Conservation (phyloP, 2,888 invertebrate genomes). For the Drosophila birchii region DNA sequence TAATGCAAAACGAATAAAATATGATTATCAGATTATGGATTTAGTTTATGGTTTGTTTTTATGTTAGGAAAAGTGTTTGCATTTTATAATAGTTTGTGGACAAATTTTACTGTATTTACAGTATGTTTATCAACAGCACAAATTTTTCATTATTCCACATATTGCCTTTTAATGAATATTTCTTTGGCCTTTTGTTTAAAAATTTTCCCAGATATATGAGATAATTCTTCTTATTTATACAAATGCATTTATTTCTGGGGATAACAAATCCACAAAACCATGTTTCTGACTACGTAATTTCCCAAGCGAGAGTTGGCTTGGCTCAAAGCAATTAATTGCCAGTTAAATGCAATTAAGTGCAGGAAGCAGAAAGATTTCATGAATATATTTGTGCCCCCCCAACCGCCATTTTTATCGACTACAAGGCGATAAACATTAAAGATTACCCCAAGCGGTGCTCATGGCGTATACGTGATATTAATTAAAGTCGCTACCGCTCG, state of each 20-base stretch:
- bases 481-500: constrained; percentile 37
- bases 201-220: not conserved
- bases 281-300: constrained; percentile 2
- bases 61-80: not conserved
- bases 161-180: not conserved
- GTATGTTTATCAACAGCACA: not conserved
- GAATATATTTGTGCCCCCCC: constrained; percentile 61
- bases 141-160: constrained; percentile 2
- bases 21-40: not conserved
- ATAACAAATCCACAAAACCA: not conserved
- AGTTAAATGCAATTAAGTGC: constrained; percentile 53
- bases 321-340: constrained; percentile 54
- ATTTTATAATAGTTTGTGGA: not conserved
- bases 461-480: constrained; percentile 25
- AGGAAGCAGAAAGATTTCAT: constrained; percentile 35
- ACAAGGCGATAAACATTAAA: constrained; percentile 69
- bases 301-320: constrained; percentile 11
- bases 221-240: not conserved
- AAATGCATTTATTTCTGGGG: not conserved
- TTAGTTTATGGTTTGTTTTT: not conserved
- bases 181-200: not conserved
- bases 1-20: not conserved
- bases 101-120: not conserved
- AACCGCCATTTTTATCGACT: constrained; percentile 72
- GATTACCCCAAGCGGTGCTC: constrained; percentile 46